Evolutionary conservation across 2,113 vertebrate species (phyloP), one percentile per base, ranked within the genome.

Genomic region (Hippocampus guttulatus): DNA sequence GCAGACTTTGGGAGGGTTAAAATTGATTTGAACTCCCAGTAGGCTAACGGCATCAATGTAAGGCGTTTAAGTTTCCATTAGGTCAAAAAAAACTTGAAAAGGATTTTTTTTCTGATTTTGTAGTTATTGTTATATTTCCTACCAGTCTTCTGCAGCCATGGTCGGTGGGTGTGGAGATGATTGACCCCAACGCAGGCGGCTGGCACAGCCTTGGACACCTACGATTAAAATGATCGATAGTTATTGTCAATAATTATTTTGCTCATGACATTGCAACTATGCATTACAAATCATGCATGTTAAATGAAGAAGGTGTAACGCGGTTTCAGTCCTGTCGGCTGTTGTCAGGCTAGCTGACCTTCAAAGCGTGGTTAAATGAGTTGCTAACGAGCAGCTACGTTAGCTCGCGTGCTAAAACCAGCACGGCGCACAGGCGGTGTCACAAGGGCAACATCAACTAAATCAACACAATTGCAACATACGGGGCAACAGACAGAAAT

Each of bases 81-180:
- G 33, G 33, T 38, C 33, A 38, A 5, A 38, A 38, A 2, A 6
- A 6, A 45, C 43, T 12, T 45, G 10, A 45, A 69, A 5, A 15
- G 62, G 40, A 27, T n/a, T 30, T 41, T 16, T 18, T 6, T 38
- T 3, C 2, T 30, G 70, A 64, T 43, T 64, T 25, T 45, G 11
- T 69, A 43, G 3, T 70, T 23, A 67, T 78, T 11, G 69, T 66
- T 15, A 40, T 0, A 15, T 64, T 60, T 67, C 92, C 90, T 79
- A 99, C 97, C 96, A 0, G 93, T 95, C 87, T 98, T 99, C 90
- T 96, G 95, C 83, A 95, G 92, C 80, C 78, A 81, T 75, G 89
- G 81, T 81, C 91, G 92, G 64, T 93, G 92, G 40, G 90, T 93
- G 89, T 98, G 95, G 84, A 99, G 89, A 84, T 96, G 96, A 85